A percentile compares a stretch with the other conserved stretches of the same genome.
These are phyloP conservation scores for Melanotus villosus DNA, from an alignment of 2,888 invertebrate species.

Conservation along the genomic window DNA sequence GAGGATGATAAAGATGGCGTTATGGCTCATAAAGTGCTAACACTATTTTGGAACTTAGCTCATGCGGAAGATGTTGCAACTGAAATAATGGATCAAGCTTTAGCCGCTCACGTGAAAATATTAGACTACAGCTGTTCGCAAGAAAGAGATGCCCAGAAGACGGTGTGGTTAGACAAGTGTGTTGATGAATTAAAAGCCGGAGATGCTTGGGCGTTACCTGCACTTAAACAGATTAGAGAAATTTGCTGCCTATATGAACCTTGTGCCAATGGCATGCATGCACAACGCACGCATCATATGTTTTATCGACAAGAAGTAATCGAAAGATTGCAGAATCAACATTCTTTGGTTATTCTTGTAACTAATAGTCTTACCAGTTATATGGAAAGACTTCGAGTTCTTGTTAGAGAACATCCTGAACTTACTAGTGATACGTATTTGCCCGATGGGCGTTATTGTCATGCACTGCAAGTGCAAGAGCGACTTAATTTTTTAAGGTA, in stretches of 20 bases:
- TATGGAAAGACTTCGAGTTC: constrained; percentile 86
- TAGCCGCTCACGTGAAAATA: constrained; percentile 96
- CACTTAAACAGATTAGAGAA: constrained; percentile 94
- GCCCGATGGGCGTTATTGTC: constrained; percentile 92
- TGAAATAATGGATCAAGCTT: constrained; percentile 97
- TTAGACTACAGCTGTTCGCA: constrained; percentile 98
- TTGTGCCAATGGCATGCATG: constrained; percentile 73
- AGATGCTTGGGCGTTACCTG: constrained; percentile 94
- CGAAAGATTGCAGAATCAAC: constrained; percentile 90
- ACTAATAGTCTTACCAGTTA: constrained; percentile 93
- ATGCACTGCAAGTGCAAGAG: constrained; percentile 93
- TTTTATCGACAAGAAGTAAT: constrained; percentile 76
- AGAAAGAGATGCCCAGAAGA: constrained; percentile 96
- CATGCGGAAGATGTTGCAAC: constrained; percentile 97
- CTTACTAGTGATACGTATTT: constrained; percentile 84
- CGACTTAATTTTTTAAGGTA: constrained; percentile 87
- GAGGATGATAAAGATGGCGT: constrained; percentile 99
- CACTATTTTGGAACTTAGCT: constrained; percentile 96
- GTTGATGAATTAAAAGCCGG: constrained; percentile 93
- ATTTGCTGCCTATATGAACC: constrained; percentile 96
- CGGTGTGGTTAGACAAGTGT: constrained; percentile 94
- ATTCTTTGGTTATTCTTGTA: constrained; percentile 93
- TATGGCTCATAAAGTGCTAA: constrained; percentile 97
- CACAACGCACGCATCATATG: constrained; percentile 72
- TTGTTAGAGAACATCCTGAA: constrained; percentile 79